phyloP scores from a whole-genome alignment of 2,888 invertebrate species.

The Parelbella ahira region DNA sequence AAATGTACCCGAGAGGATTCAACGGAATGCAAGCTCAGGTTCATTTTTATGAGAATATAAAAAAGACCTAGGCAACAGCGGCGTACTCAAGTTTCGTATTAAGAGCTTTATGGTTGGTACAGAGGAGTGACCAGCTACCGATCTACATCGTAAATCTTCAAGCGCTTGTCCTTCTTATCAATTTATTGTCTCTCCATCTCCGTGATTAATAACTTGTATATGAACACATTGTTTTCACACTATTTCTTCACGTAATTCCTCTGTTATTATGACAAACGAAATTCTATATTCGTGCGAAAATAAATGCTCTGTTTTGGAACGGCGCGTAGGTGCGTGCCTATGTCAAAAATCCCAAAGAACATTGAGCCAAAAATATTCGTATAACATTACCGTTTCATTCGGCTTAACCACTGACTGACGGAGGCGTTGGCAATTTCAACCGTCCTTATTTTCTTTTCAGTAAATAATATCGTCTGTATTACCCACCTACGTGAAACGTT shows the following conservation, averaged over 20 bases:
- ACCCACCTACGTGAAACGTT: conserved; percentile 46
- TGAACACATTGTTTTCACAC: too few relatives aligned
- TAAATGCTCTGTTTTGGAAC: conserved; percentile 16
- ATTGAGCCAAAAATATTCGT: conserved; percentile 10
- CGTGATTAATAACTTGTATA: conserved; percentile 53
- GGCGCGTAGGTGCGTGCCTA: conserved; percentile 6
- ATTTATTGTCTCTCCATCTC: conserved; percentile 16
- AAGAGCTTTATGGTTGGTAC: conserved; percentile 44
- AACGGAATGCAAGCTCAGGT: conserved; percentile 12
- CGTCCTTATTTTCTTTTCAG: conserved; percentile 40
- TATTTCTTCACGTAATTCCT: conserved; percentile 31
- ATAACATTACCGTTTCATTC: conserved; percentile 32
- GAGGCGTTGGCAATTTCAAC: conserved; percentile 45
- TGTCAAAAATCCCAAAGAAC: conserved; percentile 26
- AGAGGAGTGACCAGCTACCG: conserved; percentile 55
- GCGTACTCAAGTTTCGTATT: conserved; percentile 22
- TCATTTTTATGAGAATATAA: conserved; percentile 21
- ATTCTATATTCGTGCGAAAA: conserved; percentile 2
- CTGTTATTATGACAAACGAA: not conserved
- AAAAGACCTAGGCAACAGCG: conserved; percentile 18
- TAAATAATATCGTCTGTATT: conserved; percentile 37
- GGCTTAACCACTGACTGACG: conserved; percentile 37
- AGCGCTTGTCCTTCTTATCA: conserved; percentile 38
- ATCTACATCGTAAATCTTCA: conserved; percentile 51
- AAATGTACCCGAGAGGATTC: conserved; percentile 19